These are phyloP conservation scores for Hemicordylus capensis DNA, from an alignment of 2,113 vertebrate genomes.

Conservation along the genomic window DNA sequence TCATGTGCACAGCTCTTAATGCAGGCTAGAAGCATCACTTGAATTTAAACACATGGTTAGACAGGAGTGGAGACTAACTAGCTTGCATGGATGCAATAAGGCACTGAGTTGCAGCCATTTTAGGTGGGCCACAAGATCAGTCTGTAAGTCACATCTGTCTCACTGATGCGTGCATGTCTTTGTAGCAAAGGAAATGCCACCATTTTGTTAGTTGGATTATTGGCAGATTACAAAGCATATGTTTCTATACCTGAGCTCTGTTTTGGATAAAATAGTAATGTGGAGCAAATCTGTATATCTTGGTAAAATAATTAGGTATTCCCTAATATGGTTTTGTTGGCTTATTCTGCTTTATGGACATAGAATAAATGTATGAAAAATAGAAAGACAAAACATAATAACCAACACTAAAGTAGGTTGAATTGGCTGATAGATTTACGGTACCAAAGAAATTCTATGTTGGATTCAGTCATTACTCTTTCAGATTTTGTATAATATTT, in stretches of 20 bases:
- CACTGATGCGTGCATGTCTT: neutral
- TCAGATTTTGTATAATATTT: conserved; percentile 60
- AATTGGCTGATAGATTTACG: conserved; percentile 56
- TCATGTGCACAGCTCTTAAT: too few species aligned
- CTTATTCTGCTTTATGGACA: neutral
- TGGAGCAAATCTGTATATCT: neutral
- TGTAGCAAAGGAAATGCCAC: neutral
- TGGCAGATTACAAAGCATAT: neutral
- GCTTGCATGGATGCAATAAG: too few species aligned
- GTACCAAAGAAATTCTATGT: conserved; percentile 33
- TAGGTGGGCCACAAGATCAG: too few species aligned
- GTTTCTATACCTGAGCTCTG: neutral
- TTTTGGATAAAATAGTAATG: neutral
- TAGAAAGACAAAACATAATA: neutral
- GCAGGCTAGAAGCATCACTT: too few species aligned
- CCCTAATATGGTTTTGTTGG: conserved; percentile 25
- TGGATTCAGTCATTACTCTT: conserved; percentile 53
- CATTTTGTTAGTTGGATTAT: neutral
- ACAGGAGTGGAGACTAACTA: too few species aligned
- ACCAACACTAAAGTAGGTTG: conserved; percentile 33
- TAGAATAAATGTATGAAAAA: conserved; percentile 53
- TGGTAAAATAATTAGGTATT: conserved; percentile 20
- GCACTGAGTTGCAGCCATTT: too few species aligned
- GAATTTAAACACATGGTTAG: too few species aligned
- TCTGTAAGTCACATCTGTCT: too few species aligned